Percentiles rank a stretch among this genome's conserved stretches.
Conservation (phyloP, 2,113 vertebrate species). For the Thryonomys swinderianus region DNA sequence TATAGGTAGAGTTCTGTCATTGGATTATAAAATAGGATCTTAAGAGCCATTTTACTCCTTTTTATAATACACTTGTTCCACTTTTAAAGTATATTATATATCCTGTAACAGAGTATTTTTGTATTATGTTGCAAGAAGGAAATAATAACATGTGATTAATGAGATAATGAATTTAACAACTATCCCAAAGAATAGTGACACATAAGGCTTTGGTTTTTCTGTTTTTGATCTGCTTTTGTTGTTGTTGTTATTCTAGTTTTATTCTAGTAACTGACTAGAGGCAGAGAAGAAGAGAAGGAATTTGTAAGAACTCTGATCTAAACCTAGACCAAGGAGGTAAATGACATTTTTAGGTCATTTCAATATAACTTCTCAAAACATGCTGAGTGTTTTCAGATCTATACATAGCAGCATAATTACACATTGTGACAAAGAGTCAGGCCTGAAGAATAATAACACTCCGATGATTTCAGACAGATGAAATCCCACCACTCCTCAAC, state of each 20-base stretch:
- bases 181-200: neutral
- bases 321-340: slow-evolving; percentile 17
- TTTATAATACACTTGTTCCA: slow-evolving; percentile 18
- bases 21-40: neutral
- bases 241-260: neutral
- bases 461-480: neutral
- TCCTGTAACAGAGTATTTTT: neutral
- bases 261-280: neutral
- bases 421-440: neutral
- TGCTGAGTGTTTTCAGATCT: neutral
- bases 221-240: neutral
- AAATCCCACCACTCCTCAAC: neutral
- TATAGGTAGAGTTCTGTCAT: neutral
- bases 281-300: slow-evolving; percentile 23
- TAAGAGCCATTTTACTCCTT: neutral
- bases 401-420: neutral
- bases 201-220: neutral
- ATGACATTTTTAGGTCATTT: slow-evolving; percentile 37
- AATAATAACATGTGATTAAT: slow-evolving; percentile 21
- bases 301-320: neutral
- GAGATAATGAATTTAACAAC: slow-evolving; percentile 18
- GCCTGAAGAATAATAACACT: neutral
- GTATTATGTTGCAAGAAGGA: neutral
- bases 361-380: slow-evolving; percentile 20
- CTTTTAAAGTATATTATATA: neutral